Base-by-base conservation (phyloP, 2,113 vertebrate species). In the Coryphaenoides rupestris region DNA sequence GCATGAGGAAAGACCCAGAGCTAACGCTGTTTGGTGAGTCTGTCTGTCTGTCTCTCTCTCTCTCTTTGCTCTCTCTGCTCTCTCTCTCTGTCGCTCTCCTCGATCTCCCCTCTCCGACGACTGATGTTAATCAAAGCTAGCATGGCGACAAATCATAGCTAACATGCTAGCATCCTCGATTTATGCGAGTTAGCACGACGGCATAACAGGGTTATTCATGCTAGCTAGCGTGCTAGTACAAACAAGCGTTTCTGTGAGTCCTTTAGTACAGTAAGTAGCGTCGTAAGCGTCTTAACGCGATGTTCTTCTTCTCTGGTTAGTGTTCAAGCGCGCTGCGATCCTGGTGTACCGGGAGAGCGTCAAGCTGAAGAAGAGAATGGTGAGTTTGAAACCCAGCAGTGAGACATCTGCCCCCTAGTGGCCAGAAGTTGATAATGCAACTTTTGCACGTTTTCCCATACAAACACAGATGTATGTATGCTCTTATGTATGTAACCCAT, bases 11-110 rank as follows among this genome's bases (percentile, higher is more conserved):
- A 83, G 92, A 94, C 47, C 89, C 95, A 1, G 93, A 94, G 55
- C 91, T 98, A 63, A 96, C 93, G 0, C 88, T 96, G 49, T 98
- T 98, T 65, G 93, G 96, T 95, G 69, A 87, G 91, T 86, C 57
- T 16, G 22, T 3, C 1, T 21, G n/a, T 21, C 52, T 54, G 6
- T 19, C 50, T 19, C 52, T 21, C 9, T 19, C 33, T 12, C 33
- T 40, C 9, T 40, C 52, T 1, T 19, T 55, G 52, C 14, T n/a
- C 50, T 54, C 52, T 54, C n/a, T 33, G 28, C 50, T n/a, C 50
- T 19, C 10, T 15, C 17, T 53, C 19, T n/a, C 52, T 53, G 14
- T 19, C 21, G 52, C 14, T n/a, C 50, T 54, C 52, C 19, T 4
- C 10, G 28, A 15, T n/a, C 50, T 19, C 10, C 7, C 17, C n/a